Conservation (phyloP, 2,888 invertebrate species). For the Agrochola lota region DNA sequence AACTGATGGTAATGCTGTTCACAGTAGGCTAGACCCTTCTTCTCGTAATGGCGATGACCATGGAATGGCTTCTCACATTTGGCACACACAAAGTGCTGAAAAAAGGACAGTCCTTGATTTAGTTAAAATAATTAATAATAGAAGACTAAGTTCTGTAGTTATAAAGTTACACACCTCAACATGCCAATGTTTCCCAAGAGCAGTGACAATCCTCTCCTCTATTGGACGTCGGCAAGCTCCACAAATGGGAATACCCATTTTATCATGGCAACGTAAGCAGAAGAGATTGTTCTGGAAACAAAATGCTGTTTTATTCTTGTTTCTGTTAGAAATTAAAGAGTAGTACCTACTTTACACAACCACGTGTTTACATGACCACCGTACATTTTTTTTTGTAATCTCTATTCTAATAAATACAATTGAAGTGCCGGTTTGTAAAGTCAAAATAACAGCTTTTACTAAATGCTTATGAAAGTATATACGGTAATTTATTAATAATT, state of each 20-base stretch:
- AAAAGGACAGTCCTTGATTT: constrained; percentile 61
- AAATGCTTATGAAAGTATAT: no score
- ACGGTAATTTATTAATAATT: no score
- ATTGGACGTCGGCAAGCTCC: constrained; percentile 99
- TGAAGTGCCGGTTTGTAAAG: no score
- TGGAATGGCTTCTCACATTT: constrained; percentile 99
- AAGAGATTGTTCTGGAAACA: constrained; percentile 96
- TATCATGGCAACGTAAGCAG: constrained; percentile 99
- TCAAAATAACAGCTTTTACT: no score
- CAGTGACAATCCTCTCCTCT: constrained; percentile 99
- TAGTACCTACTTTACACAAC: background rate
- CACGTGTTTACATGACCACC: background rate
- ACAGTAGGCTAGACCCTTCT: constrained; percentile 99
- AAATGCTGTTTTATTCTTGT: constrained; percentile 6
- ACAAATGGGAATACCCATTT: constrained; percentile 99
- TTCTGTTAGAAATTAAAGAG: background rate
- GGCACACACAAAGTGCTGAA: constrained; percentile 99
- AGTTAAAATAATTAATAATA: background rate
- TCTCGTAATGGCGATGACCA: constrained; percentile 99
- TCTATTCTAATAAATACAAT: background rate
- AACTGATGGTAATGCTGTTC: constrained; percentile 99
- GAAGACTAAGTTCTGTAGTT: background rate
- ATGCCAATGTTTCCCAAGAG: constrained; percentile 99
- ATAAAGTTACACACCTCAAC: constrained; percentile 93
- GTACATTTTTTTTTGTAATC: background rate